phyloP scores from a whole-genome alignment of 2,113 vertebrate species.

The Lonchura striata region DNA sequence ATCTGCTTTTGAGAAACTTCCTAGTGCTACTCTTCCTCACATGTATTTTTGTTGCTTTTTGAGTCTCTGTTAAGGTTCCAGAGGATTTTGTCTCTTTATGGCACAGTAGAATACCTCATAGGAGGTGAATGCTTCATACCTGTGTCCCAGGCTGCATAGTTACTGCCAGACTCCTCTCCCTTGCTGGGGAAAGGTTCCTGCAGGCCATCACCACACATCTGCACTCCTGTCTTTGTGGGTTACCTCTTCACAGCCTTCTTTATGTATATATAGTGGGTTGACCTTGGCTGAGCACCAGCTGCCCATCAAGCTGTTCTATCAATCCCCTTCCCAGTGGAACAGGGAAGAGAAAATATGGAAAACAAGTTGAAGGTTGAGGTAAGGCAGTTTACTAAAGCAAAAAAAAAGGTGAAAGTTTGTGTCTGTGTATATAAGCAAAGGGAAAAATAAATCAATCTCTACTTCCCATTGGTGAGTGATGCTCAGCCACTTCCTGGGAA shows the following conservation, averaged over 20 bases:
- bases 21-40: not conserved
- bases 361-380: not conserved
- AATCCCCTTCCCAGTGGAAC: not conserved
- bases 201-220: not conserved
- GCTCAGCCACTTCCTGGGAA: not conserved
- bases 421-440: rapidly evolving
- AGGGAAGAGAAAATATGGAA: not conserved
- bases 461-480: not conserved
- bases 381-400: not conserved
- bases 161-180: not conserved
- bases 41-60: not conserved
- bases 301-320: not conserved
- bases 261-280: not conserved
- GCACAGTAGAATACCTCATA: not conserved
- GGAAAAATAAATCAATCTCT: not conserved
- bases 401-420: not conserved
- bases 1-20: not conserved
- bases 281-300: not conserved
- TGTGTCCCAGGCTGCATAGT: not conserved
- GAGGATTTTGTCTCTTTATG: not conserved
- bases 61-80: not conserved
- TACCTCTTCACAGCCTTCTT: not conserved
- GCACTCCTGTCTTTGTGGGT: not conserved
- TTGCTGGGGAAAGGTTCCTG: not conserved
- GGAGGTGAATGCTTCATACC: not conserved